Evolutionary conservation across 2,797 vertebrate species (phyloP).

Genomic region (Knipowitschia caucasica): DNA sequence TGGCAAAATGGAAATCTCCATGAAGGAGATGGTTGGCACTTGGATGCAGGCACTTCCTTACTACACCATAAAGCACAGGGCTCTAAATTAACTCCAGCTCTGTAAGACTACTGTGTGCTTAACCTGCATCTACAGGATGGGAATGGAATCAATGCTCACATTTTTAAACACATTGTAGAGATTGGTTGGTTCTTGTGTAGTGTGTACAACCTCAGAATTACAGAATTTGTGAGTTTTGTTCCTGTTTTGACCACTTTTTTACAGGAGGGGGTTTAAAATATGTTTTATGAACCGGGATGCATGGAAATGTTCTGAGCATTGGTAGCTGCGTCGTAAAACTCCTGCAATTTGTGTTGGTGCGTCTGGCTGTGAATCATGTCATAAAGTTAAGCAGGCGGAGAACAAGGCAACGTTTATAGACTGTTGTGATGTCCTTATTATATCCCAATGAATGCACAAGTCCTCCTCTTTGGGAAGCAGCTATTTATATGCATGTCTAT

Average conservation of each 20-base stretch:
- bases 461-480: too few species aligned
- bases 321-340: conserved; percentile 1
- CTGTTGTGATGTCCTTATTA: neutral
- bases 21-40: neutral
- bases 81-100: neutral
- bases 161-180: too few species aligned
- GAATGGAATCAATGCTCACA: too few species aligned
- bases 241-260: neutral
- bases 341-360: neutral
- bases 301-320: neutral
- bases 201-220: neutral
- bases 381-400: conserved; percentile 2
- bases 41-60: neutral
- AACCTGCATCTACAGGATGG: neutral
- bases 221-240: neutral
- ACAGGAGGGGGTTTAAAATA: neutral
- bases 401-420: conserved; percentile 3
- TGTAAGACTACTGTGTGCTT: conserved; percentile 4
- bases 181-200: too few species aligned
- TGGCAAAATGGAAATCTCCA: conserved; percentile 5
- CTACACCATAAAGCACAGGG: neutral
- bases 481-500: neutral
- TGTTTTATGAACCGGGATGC: conserved; percentile 1
- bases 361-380: neutral
- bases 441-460: too few species aligned